Evolutionary conservation across 1,140 invertebrate genomes (phyloP).

Genomic region (Hirudo medicinalis): DNA sequence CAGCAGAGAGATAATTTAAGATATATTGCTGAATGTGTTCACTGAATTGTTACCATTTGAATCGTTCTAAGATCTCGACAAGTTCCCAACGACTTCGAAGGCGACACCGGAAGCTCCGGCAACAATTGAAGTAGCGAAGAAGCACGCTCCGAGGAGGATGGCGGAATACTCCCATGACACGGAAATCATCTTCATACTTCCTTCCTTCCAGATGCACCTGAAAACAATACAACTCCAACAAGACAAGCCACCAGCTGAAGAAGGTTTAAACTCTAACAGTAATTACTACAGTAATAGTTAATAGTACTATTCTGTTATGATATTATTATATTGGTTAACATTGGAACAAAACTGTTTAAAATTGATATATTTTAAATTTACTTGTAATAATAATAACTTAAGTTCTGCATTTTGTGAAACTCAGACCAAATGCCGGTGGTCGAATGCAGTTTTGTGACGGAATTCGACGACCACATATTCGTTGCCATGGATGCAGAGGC

Average conservation of each 20-base stretch:
- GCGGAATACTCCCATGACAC: constrained; percentile 73
- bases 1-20: too few species aligned
- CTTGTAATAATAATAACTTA: neutral
- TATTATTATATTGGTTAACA: too few species aligned
- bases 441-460: constrained; percentile 90
- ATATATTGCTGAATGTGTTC: too few species aligned
- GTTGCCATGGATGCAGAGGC: constrained; percentile 94
- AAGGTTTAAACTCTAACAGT: constrained; percentile 26
- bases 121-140: neutral
- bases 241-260: constrained; percentile 30
- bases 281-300: too few species aligned
- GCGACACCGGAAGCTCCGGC: constrained; percentile 40
- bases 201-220: constrained; percentile 75
- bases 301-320: too few species aligned
- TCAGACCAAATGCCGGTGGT: constrained; percentile 71
- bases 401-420: constrained; percentile 27
- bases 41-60: too few species aligned
- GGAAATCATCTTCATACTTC: constrained; percentile 87
- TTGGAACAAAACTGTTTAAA: too few species aligned
- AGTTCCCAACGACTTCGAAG: constrained; percentile 65
- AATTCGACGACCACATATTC: constrained; percentile 95
- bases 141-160: constrained; percentile 44
- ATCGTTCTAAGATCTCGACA: constrained; percentile 59
- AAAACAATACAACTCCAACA: constrained; percentile 70
- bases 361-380: too few species aligned